These are phyloP conservation scores for Diarsia mendica DNA, from an alignment of 2,888 invertebrate genomes.

Conservation along the genomic window DNA sequence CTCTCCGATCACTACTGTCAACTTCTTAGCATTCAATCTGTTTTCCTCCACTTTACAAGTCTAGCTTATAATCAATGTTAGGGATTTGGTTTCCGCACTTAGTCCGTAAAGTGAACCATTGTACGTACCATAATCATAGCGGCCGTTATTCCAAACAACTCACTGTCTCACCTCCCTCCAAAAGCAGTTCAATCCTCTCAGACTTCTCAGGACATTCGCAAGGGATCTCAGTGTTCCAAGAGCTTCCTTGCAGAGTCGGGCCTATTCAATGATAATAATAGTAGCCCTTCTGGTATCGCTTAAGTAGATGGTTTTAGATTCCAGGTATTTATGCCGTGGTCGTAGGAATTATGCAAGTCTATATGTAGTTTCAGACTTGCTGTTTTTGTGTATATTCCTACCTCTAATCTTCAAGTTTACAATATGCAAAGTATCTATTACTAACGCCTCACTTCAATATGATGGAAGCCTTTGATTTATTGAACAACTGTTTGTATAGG, in stretches of 20 bases:
- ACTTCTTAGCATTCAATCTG: neutral
- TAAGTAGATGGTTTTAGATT: neutral
- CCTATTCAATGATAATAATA: neutral
- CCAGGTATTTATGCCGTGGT: neutral
- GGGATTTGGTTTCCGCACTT: too few relatives aligned
- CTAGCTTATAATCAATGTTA: too few relatives aligned
- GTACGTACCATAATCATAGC: too few relatives aligned
- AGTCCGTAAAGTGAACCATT: too few relatives aligned
- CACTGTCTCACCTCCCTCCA: too few relatives aligned
- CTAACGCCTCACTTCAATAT: conserved; percentile 10
- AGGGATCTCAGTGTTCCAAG: too few relatives aligned
- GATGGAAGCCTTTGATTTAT: conserved; percentile 49
- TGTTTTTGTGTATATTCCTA: neutral
- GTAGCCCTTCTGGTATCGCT: neutral
- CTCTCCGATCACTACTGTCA: neutral
- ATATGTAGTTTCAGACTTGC: neutral
- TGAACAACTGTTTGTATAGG: conserved; percentile 45
- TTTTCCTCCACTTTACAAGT: neutral
- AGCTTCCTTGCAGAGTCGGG: too few relatives aligned
- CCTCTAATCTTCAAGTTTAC: neutral
- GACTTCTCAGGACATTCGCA: too few relatives aligned
- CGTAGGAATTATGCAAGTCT: neutral
- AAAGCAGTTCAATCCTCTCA: too few relatives aligned
- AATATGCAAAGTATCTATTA: conserved; percentile 1
- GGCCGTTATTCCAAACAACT: too few relatives aligned